Conservation (phyloP, 2,113 vertebrate genomes). For the Xenotilapia leptura region DNA sequence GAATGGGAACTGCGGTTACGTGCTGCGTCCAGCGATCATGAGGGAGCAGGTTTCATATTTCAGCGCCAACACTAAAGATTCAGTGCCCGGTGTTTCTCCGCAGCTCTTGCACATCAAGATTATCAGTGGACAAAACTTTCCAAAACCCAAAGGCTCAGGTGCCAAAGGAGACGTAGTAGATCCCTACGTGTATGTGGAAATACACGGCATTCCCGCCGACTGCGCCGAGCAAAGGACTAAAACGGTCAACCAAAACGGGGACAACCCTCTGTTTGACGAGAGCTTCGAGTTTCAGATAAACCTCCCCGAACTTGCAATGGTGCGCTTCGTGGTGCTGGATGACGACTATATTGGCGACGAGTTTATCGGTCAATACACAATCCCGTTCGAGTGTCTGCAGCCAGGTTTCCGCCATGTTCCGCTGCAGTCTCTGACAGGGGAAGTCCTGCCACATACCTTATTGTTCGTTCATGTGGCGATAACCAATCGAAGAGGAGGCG, state of each 20-base stretch:
- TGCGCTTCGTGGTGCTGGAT: constrained; percentile 94
- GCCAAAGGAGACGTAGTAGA: constrained; percentile 97
- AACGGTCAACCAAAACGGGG: constrained; percentile 93
- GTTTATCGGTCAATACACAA: constrained; percentile 95
- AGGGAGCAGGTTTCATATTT: constrained; percentile 96
- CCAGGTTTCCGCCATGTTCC: constrained; percentile 92
- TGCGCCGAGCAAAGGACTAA: constrained; percentile 96
- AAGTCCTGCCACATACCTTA: constrained; percentile 84
- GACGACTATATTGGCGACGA: constrained; percentile 98
- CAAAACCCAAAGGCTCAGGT: constrained; percentile 96
- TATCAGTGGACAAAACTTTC: constrained; percentile 96
- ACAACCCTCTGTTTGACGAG: constrained; percentile 95
- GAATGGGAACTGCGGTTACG: constrained; percentile 94
- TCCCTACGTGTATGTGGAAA: constrained; percentile 96
- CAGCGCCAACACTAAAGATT: constrained; percentile 95
- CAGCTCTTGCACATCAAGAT: constrained; percentile 97
- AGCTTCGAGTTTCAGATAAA: constrained; percentile 99
- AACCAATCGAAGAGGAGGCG: constrained; percentile 94
- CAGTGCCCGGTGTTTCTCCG: constrained; percentile 92
- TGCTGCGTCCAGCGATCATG: constrained; percentile 95
- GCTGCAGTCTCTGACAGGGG: constrained; percentile 90
- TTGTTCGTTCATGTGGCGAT: constrained; percentile 96
- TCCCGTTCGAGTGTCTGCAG: constrained; percentile 96
- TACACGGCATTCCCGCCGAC: constrained; percentile 95
- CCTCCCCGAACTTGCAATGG: constrained; percentile 94